A percentile compares a stretch with the other conserved stretches of the same genome.
Conservation (phyloP, 2,113 vertebrate genomes). For the Sakesphorus luctuosus region DNA sequence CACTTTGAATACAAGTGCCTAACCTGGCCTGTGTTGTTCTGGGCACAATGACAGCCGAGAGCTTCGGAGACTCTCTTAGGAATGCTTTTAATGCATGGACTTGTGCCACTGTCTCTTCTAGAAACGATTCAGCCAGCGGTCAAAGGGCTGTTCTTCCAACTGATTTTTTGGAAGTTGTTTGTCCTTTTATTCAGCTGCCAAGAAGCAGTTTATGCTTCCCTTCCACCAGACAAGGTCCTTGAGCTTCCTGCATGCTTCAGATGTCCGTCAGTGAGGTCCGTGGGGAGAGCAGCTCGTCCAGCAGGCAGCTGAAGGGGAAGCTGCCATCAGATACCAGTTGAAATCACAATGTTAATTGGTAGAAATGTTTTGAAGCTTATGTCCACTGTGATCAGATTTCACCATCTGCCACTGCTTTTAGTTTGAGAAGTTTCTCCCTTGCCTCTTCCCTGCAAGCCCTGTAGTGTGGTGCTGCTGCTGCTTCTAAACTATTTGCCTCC, state of each 20-base stretch:
- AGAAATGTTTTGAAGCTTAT: conserved; percentile 12
- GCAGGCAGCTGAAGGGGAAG: conserved; percentile 17
- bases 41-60: neutral
- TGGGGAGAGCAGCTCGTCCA: neutral
- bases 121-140: neutral
- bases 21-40: conserved; percentile 17
- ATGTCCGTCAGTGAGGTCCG: neutral
- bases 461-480: neutral
- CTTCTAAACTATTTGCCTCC: neutral
- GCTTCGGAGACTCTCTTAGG: neutral
- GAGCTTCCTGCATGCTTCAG: conserved; percentile 24
- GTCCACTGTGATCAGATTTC: conserved; percentile 25
- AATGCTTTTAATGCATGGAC: neutral
- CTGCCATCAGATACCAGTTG: conserved; percentile 5
- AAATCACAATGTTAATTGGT: conserved; percentile 19
- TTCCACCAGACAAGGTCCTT: neutral
- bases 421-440: neutral
- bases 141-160: conserved; percentile 21
- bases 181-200: conserved; percentile 53
- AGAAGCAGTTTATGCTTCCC: conserved; percentile 23
- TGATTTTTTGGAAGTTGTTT: neutral
- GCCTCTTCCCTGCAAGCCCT: neutral
- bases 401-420: neutral
- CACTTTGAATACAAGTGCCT: conserved; percentile 62
- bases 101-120: conserved; percentile 15